Percentiles rank a stretch among this genome's conserved stretches.
Conservation (phyloP, 2,797 vertebrate species). For the Forpus xanthops region DNA sequence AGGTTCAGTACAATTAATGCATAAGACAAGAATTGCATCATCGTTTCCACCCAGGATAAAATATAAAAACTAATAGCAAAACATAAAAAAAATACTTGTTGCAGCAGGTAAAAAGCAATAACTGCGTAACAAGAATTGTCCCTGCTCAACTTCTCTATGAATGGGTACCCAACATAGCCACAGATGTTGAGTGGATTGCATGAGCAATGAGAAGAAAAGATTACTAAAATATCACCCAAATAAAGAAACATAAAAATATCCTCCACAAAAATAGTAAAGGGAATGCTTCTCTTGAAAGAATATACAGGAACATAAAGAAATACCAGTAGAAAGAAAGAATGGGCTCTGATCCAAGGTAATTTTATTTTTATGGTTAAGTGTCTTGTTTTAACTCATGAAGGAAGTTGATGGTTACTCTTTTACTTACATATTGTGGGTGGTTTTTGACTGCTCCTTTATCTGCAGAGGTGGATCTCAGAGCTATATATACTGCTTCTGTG, state of each 20-base stretch:
- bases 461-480: not conserved
- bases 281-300: not conserved
- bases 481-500: not conserved
- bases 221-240: not conserved
- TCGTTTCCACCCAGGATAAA: not conserved
- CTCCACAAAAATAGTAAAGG: not conserved
- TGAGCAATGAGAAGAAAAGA: not conserved
- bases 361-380: not conserved
- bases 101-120: not conserved
- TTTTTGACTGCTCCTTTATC: not conserved
- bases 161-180: rapidly evolving
- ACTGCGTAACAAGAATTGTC: not conserved
- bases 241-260: not conserved
- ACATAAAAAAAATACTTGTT: rapidly evolving
- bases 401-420: not conserved
- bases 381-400: not conserved
- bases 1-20: not conserved
- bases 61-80: not conserved
- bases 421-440: not conserved
- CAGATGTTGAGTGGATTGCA: not conserved
- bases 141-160: not conserved
- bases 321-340: not conserved
- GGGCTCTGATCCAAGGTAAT: not conserved
- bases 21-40: not conserved
- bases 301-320: not conserved